These are phyloP conservation scores for Protosalanx chinensis DNA, from an alignment of 2,797 vertebrate genomes.

Conservation along the genomic window DNA sequence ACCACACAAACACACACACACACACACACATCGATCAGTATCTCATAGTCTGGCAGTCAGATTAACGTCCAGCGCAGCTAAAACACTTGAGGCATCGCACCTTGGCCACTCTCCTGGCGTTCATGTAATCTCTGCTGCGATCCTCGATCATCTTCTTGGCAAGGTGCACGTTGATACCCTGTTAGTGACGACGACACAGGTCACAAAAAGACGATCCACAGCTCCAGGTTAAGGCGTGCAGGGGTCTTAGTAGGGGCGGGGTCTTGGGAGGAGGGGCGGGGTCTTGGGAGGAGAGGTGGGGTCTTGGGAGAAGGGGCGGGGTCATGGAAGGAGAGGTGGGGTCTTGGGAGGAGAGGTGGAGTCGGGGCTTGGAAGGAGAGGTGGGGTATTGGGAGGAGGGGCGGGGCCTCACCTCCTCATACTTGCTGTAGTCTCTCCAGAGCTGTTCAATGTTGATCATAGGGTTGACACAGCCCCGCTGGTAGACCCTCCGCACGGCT, in stretches of 20 bases:
- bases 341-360: too few species aligned
- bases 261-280: too few species aligned
- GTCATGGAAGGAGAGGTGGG: too few species aligned
- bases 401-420: slow-evolving; percentile 86
- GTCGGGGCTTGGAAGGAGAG: too few species aligned
- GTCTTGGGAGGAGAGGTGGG: too few species aligned
- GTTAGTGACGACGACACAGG: slow-evolving; percentile 36
- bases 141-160: slow-evolving; percentile 99
- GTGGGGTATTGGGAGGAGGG: background rate
- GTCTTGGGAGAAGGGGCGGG: too few species aligned
- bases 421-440: slow-evolving; percentile 99
- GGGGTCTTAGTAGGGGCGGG: background rate
- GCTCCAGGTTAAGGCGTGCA: background rate
- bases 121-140: slow-evolving; percentile 98
- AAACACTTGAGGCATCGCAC: slow-evolving; percentile 60
- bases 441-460: slow-evolving; percentile 99
- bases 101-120: slow-evolving; percentile 97
- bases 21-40: background rate
- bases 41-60: too few species aligned
- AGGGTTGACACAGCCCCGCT: slow-evolving; percentile 97
- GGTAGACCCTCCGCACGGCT: slow-evolving; percentile 95
- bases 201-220: background rate
- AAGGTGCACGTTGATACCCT: slow-evolving; percentile 98
- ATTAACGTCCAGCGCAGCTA: too few species aligned
- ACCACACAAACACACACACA: background rate